phyloP scores from a whole-genome alignment of 2,888 invertebrate genomes.

The Philhelius pedissequus region DNA sequence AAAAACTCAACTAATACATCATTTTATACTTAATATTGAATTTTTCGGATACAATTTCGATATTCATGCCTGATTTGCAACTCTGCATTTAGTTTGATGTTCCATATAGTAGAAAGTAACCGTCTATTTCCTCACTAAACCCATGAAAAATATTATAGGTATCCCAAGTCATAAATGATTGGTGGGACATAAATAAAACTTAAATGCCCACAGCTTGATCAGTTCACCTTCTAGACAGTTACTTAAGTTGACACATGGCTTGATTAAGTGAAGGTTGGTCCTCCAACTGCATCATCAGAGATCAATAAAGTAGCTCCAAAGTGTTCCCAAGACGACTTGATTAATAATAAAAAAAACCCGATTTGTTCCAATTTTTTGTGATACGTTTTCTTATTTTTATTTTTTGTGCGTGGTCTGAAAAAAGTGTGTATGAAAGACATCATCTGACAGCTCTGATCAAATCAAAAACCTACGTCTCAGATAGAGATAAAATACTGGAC shows the following conservation, averaged over 20 bases:
- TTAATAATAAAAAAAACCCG: slow-evolving; percentile 46
- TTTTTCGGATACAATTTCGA: too few species aligned
- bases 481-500: background rate
- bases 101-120: too few species aligned
- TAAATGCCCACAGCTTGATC: too few species aligned
- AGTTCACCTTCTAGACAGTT: too few species aligned
- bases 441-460: slow-evolving; percentile 45
- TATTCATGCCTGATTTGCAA: too few species aligned
- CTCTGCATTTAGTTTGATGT: too few species aligned
- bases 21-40: too few species aligned
- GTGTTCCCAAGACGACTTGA: slow-evolving; percentile 43
- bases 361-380: slow-evolving; percentile 16
- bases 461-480: background rate
- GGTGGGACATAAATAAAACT: too few species aligned
- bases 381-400: background rate
- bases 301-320: background rate
- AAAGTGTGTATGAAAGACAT: slow-evolving; percentile 10
- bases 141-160: too few species aligned
- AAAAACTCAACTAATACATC: too few species aligned
- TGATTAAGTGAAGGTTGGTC: background rate
- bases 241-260: background rate
- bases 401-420: slow-evolving; percentile 36
- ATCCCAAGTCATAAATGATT: too few species aligned
- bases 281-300: background rate
- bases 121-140: too few species aligned